Conservation (phyloP, 2,113 vertebrate species). For the Ageneiosus marmoratus region DNA sequence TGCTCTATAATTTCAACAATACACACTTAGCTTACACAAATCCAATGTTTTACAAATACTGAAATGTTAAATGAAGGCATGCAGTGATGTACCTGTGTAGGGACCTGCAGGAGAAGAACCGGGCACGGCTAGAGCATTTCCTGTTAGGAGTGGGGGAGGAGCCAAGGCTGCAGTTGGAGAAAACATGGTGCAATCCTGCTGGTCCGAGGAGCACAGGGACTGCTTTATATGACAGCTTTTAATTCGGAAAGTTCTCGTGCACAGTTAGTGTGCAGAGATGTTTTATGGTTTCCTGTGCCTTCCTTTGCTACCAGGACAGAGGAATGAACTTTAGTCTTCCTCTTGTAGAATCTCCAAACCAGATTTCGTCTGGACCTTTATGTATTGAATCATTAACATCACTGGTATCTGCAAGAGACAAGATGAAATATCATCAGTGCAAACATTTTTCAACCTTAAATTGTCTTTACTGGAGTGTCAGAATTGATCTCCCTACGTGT, state of each 20-base stretch:
- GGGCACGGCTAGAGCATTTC: slow-evolving; percentile 43
- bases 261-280: neutral
- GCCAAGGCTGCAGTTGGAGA: slow-evolving; percentile 46
- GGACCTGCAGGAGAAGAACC: slow-evolving; percentile 35
- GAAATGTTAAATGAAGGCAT: neutral
- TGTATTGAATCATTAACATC: slow-evolving; percentile 37
- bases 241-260: neutral
- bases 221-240: slow-evolving; percentile 2
- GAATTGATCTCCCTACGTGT: neutral
- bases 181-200: slow-evolving; percentile 42
- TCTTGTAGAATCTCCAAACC: slow-evolving; percentile 16
- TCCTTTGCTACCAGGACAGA: neutral
- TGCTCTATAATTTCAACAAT: slow-evolving; percentile 65
- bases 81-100: slow-evolving; percentile 39
- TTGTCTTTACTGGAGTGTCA: neutral
- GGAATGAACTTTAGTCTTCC: slow-evolving; percentile 22
- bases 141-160: slow-evolving; percentile 40
- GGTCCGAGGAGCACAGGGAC: neutral
- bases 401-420: slow-evolving; percentile 36
- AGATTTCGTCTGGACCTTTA: slow-evolving; percentile 11
- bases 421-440: neutral
- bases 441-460: neutral
- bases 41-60: neutral
- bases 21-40: neutral
- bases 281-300: neutral